Evolutionary conservation across 2,888 invertebrate species (phyloP).

Genomic region (Platerodrilus igneus): DNA sequence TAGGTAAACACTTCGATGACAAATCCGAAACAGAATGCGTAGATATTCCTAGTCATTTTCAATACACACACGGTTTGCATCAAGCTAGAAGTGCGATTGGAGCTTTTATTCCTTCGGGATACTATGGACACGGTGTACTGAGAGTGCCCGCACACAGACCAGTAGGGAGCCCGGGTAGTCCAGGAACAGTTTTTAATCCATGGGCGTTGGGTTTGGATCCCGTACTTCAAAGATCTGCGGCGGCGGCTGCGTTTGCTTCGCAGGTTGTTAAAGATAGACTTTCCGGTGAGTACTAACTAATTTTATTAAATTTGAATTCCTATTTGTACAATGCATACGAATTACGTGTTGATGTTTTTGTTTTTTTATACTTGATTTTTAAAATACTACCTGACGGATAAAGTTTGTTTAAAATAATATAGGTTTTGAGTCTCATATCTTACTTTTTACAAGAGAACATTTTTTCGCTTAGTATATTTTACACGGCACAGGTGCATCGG

Average conservation of each 20-base stretch:
- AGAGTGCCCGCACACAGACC: conserved; percentile 78
- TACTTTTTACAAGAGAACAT: too few species aligned
- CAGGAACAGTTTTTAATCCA: conserved; percentile 48
- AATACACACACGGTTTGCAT: conserved; percentile 36
- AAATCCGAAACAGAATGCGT: conserved; percentile 44
- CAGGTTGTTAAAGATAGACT: conserved; percentile 79
- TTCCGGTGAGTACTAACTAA: conserved; percentile 61
- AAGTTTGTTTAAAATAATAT: too few species aligned
- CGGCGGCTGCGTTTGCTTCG: conserved; percentile 70
- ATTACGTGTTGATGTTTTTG: too few species aligned
- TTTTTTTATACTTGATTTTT: too few species aligned
- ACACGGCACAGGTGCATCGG: too few species aligned
- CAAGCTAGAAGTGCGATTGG: conserved; percentile 39
- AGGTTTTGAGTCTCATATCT: too few species aligned
- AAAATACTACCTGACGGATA: too few species aligned
- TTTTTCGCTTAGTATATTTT: too few species aligned
- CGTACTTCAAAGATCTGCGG: conserved; percentile 61
- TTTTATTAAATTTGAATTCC: too few species aligned
- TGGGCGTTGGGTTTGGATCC: conserved; percentile 55
- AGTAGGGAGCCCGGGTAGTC: conserved; percentile 52
- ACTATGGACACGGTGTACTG: conserved; percentile 66
- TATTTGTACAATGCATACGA: too few species aligned
- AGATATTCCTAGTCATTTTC: conserved; percentile 34
- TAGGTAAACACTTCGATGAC: conserved; percentile 71
- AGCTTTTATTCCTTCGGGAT: conserved; percentile 45